A percentile compares a stretch with the other conserved stretches of the same genome.
Conservation (phyloP, 2,888 invertebrate genomes). For the Limnephilus lunatus region DNA sequence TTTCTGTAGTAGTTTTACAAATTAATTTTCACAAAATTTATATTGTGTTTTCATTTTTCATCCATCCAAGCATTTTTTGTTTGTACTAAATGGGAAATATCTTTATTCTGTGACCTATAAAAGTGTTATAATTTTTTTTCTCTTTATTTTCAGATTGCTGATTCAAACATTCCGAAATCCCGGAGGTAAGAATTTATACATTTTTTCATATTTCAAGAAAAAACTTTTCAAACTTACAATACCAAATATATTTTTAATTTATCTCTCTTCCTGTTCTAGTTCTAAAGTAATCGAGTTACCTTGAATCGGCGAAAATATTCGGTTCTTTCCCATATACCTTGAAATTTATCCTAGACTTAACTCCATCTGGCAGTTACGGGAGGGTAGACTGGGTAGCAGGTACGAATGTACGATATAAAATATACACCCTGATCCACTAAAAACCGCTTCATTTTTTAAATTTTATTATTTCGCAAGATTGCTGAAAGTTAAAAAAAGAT, state of each 20-base stretch:
- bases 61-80: background rate
- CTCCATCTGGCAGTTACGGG: slow-evolving; percentile 21
- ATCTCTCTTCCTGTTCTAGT: background rate
- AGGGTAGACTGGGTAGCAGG: background rate
- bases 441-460: background rate
- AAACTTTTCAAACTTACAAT: background rate
- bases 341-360: slow-evolving; percentile 4
- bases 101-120: background rate
- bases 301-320: background rate
- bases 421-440: background rate
- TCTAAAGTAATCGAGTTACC: background rate
- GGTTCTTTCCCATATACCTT: background rate
- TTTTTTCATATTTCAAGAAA: too few relatives aligned
- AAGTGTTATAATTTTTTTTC: background rate
- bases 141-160: slow-evolving; percentile 30
- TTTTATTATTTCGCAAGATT: too few relatives aligned
- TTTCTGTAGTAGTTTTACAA: background rate
- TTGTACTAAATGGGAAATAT: background rate
- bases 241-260: background rate
- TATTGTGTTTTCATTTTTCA: background rate
- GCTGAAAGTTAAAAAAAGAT: too few relatives aligned
- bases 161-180: background rate
- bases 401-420: background rate
- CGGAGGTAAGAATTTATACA: background rate
- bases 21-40: background rate